A percentile compares a stretch with the other conserved stretches of the same genome.
These are phyloP conservation scores for Bovichtus variegatus DNA, from an alignment of 2,797 vertebrate genomes.

Conservation along the genomic window DNA sequence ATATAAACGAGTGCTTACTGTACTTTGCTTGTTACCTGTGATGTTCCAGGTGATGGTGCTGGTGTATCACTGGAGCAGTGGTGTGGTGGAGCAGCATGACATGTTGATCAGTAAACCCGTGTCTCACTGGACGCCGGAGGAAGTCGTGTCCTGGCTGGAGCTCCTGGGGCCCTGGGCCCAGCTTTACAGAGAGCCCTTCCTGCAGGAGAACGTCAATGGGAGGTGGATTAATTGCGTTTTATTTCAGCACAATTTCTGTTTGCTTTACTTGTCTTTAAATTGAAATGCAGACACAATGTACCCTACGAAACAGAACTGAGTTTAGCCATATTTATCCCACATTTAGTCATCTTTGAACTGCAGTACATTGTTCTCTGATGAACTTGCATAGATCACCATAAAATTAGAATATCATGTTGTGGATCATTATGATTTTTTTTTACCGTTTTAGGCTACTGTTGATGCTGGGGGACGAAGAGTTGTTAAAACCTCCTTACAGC, in stretches of 20 bases:
- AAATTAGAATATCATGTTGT: neutral
- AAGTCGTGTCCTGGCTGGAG: slow-evolving; percentile 93
- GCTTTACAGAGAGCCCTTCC: slow-evolving; percentile 89
- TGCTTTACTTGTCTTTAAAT: neutral
- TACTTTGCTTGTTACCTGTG: neutral
- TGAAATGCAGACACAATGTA: neutral
- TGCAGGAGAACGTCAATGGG: slow-evolving; percentile 92
- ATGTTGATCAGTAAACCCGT: slow-evolving; percentile 91
- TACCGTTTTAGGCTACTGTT: slow-evolving; percentile 86
- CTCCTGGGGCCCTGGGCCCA: slow-evolving; percentile 92
- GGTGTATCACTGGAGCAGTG: slow-evolving; percentile 93
- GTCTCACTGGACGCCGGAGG: slow-evolving; percentile 90
- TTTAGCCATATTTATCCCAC: neutral
- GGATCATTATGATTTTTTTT: slow-evolving; percentile 2
- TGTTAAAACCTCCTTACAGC: slow-evolving; percentile 87
- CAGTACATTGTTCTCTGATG: neutral
- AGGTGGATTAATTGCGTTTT: slow-evolving; percentile 79
- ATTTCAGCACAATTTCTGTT: neutral
- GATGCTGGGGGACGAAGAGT: slow-evolving; percentile 91
- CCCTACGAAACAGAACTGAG: neutral
- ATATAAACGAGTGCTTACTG: neutral
- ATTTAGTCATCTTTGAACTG: neutral
- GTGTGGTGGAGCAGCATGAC: slow-evolving; percentile 88
- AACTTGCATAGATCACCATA: neutral
- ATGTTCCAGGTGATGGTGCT: slow-evolving; percentile 90